Conservation (phyloP, 2,888 invertebrate genomes). For the Tetrapedia diversipes region DNA sequence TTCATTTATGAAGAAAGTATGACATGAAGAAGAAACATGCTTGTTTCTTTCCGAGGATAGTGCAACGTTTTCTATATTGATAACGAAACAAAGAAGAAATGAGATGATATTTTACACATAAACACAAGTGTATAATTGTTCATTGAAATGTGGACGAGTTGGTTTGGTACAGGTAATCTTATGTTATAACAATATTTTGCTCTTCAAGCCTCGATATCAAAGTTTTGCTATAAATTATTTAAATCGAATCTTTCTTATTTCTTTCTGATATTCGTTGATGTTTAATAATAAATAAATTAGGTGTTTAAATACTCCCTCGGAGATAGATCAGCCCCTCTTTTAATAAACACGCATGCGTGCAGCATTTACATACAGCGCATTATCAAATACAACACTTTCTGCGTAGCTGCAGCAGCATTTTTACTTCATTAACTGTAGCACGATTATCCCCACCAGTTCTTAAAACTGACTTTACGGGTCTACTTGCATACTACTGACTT, state of each 20-base stretch:
- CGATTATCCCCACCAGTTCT: no score
- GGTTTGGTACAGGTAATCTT: slow-evolving; percentile 60
- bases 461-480: no score
- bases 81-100: slow-evolving; percentile 4
- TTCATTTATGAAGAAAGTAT: background rate
- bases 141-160: slow-evolving; percentile 67
- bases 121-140: slow-evolving; percentile 14
- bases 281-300: background rate
- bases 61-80: slow-evolving; percentile 1
- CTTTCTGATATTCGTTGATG: background rate
- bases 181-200: background rate
- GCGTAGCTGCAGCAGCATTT: no score
- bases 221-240: background rate
- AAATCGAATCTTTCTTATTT: background rate
- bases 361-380: background rate
- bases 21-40: background rate
- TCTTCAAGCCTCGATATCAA: background rate
- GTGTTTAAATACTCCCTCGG: slow-evolving; percentile 24
- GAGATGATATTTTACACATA: slow-evolving; percentile 3
- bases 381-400: no score
- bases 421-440: no score
- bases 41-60: background rate
- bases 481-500: no score
- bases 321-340: background rate
- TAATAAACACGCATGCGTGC: slow-evolving; percentile 24